Evolutionary conservation across 2,113 vertebrate genomes (phyloP).

Genomic region (Sula dactylatra): DNA sequence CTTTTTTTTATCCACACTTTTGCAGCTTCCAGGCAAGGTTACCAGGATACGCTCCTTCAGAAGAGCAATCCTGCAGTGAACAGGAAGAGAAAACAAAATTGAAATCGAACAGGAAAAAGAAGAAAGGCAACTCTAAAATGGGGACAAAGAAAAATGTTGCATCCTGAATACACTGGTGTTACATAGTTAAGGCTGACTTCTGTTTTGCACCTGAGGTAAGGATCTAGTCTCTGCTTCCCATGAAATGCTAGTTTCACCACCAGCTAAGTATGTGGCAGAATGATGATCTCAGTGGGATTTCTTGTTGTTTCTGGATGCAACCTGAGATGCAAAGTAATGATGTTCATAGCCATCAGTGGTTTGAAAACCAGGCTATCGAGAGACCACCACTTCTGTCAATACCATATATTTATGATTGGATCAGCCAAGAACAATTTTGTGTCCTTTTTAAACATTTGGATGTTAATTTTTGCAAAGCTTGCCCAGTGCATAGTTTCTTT

Average conservation of each 20-base stretch:
- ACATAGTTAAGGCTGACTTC: not conserved
- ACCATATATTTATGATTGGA: not conserved
- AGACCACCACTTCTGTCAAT: not conserved
- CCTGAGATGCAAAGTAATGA: not conserved
- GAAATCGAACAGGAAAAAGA: fast-evolving
- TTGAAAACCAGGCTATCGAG: not conserved
- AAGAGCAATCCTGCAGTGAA: not conserved
- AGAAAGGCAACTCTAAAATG: not conserved
- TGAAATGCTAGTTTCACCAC: not conserved
- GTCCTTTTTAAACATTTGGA: not conserved
- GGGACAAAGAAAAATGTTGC: not conserved
- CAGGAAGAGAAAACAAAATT: not conserved
- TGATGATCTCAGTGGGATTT: not conserved
- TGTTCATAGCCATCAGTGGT: not conserved
- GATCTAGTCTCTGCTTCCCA: not conserved
- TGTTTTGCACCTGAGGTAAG: not conserved
- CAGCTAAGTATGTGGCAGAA: not conserved
- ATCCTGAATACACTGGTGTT: not conserved
- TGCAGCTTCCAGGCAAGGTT: not conserved
- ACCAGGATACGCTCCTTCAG: not conserved
- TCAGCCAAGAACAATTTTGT: not conserved
- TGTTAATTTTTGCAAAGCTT: not conserved
- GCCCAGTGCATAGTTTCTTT: not conserved
- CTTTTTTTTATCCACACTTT: not conserved
- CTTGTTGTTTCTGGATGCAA: not conserved